These are phyloP conservation scores for Torymus tubicola DNA, from an alignment of 2,888 invertebrate genomes.

Conservation along the genomic window DNA sequence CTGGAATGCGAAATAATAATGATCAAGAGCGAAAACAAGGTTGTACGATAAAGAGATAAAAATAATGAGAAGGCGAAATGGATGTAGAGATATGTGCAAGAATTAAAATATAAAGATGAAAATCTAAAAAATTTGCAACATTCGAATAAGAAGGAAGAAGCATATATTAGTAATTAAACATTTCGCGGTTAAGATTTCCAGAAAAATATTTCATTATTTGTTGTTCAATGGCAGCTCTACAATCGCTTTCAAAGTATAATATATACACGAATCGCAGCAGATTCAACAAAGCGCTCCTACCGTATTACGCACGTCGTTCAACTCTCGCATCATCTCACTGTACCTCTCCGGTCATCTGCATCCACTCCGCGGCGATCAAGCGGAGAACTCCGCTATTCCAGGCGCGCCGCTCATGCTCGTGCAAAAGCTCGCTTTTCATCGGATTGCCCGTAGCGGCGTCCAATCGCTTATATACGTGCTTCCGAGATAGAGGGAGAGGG, in stretches of 20 bases:
- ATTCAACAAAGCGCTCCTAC: too few relatives aligned
- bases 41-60: conserved; percentile 47
- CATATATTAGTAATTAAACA: not conserved
- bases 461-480: conserved; percentile 1
- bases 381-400: too few relatives aligned
- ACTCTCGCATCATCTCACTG: too few relatives aligned
- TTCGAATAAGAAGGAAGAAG: not conserved
- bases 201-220: too few relatives aligned
- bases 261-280: too few relatives aligned
- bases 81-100: conserved; percentile 26
- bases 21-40: conserved; percentile 31
- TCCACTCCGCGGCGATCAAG: too few relatives aligned
- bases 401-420: too few relatives aligned
- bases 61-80: conserved; percentile 49
- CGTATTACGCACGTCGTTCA: too few relatives aligned
- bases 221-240: too few relatives aligned
- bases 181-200: conserved; percentile 1
- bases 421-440: too few relatives aligned
- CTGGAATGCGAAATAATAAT: conserved; percentile 52
- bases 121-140: conserved; percentile 22
- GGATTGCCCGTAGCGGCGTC: conserved; percentile 10
- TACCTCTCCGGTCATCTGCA: too few relatives aligned
- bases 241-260: not conserved
- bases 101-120: conserved; percentile 46
- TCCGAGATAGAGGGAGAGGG: not conserved